Base-by-base conservation (phyloP, 92 coral and sea anemone species). In the Desmophyllum pertusum region DNA sequence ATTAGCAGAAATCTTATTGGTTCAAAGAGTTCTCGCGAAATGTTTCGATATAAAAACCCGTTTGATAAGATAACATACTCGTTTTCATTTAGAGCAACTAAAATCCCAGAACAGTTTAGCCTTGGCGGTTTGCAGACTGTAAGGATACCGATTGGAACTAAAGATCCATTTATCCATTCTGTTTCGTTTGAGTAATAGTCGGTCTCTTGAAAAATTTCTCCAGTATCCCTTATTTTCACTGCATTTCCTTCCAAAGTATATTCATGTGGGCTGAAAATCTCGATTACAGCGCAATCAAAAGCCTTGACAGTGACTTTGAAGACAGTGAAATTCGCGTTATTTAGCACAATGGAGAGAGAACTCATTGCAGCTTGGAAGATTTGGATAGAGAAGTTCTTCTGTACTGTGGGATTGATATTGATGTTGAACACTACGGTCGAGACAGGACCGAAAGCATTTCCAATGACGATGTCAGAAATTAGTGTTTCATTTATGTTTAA, bases 51-150 rank as follows among this genome's bases (percentile, higher is more conserved):
- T 11, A 89, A 62, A 14, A 90, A 75, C 6, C 67, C 64, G 45
- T 85, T 86, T 33, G 68, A 33, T 19, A 66, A 50, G 10, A 74
- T 8, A 30, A 70, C 35, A 48, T 75, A 83, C 30, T 90, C 90
- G 8, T 61, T 48, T 30, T 39, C n/a, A 5, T 55, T 57, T 9
- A 90, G 21, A 23, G 35, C 40, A 33, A 75, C 52, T 83, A 71
- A 90, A 30, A 55, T 51, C 63, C 82, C 76, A 35, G 87, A 81
- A 75, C 93, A 90, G 85, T 52, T 63, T 48, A 81, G 4, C 0
- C 10, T 31, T 0, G 43, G 53, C 23, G 50, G 86, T 83, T 53
- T 75, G 65, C 79, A 75, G 31, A 75, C 79, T 17, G 65, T 43
- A 0, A 75, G 65, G 15, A 15, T 33, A 17, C 79, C 79, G 42